Evolutionary conservation across 53 echinoderm and acorn worm genomes (phyloP).

Genomic region (Stichopus horrens): DNA sequence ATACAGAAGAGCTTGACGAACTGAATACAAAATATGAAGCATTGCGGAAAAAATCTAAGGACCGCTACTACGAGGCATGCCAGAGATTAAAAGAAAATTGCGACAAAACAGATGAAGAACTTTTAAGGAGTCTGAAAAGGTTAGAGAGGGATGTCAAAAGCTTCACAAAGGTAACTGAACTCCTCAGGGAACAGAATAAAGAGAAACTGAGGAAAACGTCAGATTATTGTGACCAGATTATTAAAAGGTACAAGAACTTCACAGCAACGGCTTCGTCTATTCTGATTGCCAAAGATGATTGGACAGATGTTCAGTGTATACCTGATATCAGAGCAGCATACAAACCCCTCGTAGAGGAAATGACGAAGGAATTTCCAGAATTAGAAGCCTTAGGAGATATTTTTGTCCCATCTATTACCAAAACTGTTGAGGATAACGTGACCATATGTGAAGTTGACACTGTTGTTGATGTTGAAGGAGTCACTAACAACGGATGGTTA

Average conservation of each 20-base stretch:
- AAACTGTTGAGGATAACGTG: neutral
- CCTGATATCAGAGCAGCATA: constrained; percentile 6
- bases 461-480: neutral
- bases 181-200: neutral
- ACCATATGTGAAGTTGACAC: neutral
- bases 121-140: neutral
- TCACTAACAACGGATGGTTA: neutral
- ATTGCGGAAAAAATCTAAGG: neutral
- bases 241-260: constrained; percentile 9
- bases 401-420: neutral
- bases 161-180: neutral
- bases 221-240: neutral
- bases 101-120: neutral
- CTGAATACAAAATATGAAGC: neutral
- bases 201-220: neutral
- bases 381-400: neutral
- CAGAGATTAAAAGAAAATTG: neutral
- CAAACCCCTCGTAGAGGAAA: neutral
- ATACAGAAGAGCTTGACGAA: neutral
- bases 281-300: constrained; percentile 8
- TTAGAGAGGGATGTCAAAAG: neutral
- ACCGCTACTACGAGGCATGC: neutral
- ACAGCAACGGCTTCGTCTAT: constrained; percentile 10
- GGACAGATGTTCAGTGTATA: constrained; percentile 6
- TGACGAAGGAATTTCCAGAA: neutral